phyloP scores from a whole-genome alignment of 53 echinoderm and acorn worm genomes.

The Pentamera pediparva region DNA sequence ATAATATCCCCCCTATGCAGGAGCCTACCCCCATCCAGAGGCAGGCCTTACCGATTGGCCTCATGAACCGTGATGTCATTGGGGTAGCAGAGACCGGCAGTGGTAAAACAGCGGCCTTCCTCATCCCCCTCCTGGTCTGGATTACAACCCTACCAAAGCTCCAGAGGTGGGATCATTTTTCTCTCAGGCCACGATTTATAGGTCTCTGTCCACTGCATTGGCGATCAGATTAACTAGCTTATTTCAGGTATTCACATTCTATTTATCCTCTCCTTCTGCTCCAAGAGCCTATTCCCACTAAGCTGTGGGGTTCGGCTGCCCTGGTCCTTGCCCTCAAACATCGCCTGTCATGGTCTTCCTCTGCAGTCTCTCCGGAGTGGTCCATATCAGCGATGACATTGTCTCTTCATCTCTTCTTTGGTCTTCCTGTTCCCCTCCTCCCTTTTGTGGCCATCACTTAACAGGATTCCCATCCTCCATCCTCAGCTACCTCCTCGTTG shows the following conservation, averaged over 20 bases:
- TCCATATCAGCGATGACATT: too few relatives aligned
- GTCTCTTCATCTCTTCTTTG: too few relatives aligned
- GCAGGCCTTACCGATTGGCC: slow-evolving; percentile 91
- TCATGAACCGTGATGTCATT: slow-evolving; percentile 92
- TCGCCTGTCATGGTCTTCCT: too few relatives aligned
- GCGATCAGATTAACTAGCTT: too few relatives aligned
- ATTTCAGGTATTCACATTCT: background rate
- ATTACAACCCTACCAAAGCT: slow-evolving; percentile 86
- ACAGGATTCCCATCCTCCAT: too few relatives aligned
- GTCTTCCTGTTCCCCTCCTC: too few relatives aligned
- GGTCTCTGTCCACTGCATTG: too few relatives aligned
- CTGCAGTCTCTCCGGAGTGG: too few relatives aligned
- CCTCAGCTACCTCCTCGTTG: too few relatives aligned
- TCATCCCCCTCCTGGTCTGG: slow-evolving; percentile 90
- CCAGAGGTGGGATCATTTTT: slow-evolving; percentile 41
- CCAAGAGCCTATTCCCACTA: background rate
- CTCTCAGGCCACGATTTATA: background rate
- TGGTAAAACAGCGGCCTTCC: slow-evolving; percentile 94
- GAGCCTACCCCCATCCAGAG: slow-evolving; percentile 94
- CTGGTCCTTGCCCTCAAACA: too few relatives aligned
- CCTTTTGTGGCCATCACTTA: too few relatives aligned
- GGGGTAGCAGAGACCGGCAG: slow-evolving; percentile 97
- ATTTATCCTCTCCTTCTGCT: background rate
- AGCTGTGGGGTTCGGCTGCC: background rate
- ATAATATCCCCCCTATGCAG: slow-evolving; percentile 27